These are phyloP conservation scores for Pelvicachromis taeniatus DNA, from an alignment of 2,113 vertebrate species.

Conservation along the genomic window DNA sequence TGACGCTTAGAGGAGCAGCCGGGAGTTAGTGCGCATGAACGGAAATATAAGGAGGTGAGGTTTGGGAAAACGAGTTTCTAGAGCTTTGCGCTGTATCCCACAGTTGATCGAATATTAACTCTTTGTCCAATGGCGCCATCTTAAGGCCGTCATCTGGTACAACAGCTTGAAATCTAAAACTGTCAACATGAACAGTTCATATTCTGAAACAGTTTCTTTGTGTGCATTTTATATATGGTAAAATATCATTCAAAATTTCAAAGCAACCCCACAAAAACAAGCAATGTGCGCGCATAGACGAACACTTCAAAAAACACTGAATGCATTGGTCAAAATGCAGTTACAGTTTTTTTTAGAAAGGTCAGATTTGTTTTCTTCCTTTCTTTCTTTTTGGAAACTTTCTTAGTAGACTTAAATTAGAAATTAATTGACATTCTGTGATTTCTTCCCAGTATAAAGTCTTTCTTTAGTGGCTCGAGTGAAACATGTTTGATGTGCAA, in stretches of 20 bases:
- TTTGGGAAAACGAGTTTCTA: constrained; percentile 34
- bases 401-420: not conserved
- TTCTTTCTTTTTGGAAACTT: not conserved
- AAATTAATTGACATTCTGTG: not conserved
- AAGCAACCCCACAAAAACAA: not conserved
- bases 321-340: not conserved
- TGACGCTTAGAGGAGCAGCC: constrained; percentile 50
- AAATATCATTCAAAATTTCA: not conserved
- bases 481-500: not conserved
- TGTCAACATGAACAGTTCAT: not conserved
- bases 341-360: not conserved
- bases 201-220: not conserved
- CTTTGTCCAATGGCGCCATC: not conserved
- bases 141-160: not conserved
- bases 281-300: not conserved
- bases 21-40: constrained; percentile 36
- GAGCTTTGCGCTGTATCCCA: fast-evolving
- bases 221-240: not conserved
- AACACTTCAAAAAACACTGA: not conserved
- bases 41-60: not conserved
- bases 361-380: not conserved
- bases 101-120: not conserved
- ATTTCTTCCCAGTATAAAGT: not conserved
- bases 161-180: not conserved
- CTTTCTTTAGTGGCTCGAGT: not conserved